Base-by-base conservation (phyloP, 2,113 vertebrate genomes). In the Xenotilapia flavipinnis region DNA sequence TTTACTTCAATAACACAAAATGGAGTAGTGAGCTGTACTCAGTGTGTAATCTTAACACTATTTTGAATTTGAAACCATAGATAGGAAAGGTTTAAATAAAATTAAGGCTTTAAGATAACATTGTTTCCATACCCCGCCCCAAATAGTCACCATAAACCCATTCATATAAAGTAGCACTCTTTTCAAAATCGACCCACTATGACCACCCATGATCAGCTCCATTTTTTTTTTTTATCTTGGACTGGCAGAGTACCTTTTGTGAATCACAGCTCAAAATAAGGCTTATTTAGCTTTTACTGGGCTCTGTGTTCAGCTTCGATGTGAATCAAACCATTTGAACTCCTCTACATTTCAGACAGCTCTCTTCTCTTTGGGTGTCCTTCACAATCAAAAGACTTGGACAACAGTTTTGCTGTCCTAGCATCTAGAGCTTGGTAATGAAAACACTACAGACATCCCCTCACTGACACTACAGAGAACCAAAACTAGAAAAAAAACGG, bases 101-200 rank as follows among this genome's bases (percentile, higher is more conserved):
- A 15, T 5, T 4, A 19, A 80, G 33, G 3, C 26, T 33, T 79
- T 23, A 54, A 12, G 47, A 54, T 26, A 2, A 75, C 23, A 45
- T 1, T 28, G 21, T 73, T 47, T 12, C 31, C 31, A 65, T 12
- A 55, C 6, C 10, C n/a, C 11, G 11, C 10, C 17, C 31, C 31
- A 28, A 47, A 75, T 3, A 28, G 9, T 28, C 40, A 0, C 40
- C 40, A 75, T 0, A 75, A 17, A 19, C 42, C 1, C 23, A 47
- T 28, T 75, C 8, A 73, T 73, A 26, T 26, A 10, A 73, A 73
- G 40, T 17, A 45, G 6, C 38, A 26, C 21, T 73, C 40, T 75
- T 75, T 47, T 28, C 42, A 47, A 75, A 47, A 26, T 17, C 1
- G 0, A 75, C 40, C 21, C 0, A 0, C 13, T 75, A 28, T 47